phyloP scores from a whole-genome alignment of 2,797 vertebrate genomes.

The Cuculus canorus region DNA sequence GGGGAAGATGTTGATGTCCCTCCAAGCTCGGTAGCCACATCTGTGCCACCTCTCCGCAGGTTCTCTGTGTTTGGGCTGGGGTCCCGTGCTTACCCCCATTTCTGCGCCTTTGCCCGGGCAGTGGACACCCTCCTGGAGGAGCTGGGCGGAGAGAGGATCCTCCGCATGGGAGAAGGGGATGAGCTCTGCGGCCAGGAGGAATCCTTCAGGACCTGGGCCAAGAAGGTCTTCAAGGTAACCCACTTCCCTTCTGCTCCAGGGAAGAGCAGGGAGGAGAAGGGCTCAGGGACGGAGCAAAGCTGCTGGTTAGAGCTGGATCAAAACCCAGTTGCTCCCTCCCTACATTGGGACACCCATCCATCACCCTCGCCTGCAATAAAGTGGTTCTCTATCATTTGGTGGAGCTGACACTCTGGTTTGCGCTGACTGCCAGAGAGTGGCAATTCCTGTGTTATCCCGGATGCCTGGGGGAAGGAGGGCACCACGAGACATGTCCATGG shows the following conservation, averaged over 20 bases:
- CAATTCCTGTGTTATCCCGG: fast-evolving
- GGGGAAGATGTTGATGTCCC: fast-evolving
- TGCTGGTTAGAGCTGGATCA: not conserved
- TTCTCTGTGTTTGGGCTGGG: constrained; percentile 98
- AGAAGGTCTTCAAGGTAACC: constrained; percentile 97
- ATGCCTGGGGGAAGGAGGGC: not conserved
- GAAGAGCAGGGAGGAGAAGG: not conserved
- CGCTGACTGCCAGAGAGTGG: not conserved
- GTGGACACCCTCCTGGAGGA: constrained; percentile 97
- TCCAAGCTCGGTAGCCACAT: no score
- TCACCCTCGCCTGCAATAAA: not conserved
- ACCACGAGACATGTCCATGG: fast-evolving
- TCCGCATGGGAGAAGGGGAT: constrained; percentile 97
- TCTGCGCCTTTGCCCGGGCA: constrained; percentile 97
- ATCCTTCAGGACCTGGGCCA: constrained; percentile 98
- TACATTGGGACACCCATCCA: fast-evolving
- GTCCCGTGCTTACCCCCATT: constrained; percentile 96
- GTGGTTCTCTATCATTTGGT: not conserved
- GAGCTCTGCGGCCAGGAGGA: constrained; percentile 98
- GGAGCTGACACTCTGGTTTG: fast-evolving
- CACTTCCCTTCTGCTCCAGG: not conserved
- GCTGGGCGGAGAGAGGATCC: constrained; percentile 96
- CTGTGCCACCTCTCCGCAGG: constrained; percentile 66
- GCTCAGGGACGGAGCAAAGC: not conserved
- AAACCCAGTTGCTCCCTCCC: not conserved